phyloP scores from a whole-genome alignment of 2,888 invertebrate genomes.

The Meiosimyza decipiens region DNA sequence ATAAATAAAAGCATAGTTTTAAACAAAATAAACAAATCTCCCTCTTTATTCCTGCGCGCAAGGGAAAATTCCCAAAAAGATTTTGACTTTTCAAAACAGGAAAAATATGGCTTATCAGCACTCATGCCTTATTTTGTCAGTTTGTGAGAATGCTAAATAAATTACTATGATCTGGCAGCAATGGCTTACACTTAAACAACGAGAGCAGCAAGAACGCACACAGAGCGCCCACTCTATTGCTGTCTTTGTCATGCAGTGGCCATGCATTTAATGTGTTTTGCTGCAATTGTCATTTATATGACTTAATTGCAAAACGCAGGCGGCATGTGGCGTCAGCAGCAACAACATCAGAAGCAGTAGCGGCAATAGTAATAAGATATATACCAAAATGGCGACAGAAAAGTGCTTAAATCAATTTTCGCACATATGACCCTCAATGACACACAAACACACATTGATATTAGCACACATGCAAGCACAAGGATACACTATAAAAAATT shows the following conservation, averaged over 20 bases:
- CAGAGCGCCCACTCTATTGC: neutral
- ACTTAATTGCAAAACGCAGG: slow-evolving; percentile 36
- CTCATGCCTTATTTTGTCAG: too few relatives aligned
- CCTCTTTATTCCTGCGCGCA: too few relatives aligned
- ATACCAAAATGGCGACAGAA: slow-evolving; percentile 5
- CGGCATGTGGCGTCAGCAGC: slow-evolving; percentile 24
- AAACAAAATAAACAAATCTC: too few relatives aligned
- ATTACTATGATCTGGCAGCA: too few relatives aligned
- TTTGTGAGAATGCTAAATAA: too few relatives aligned
- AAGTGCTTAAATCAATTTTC: neutral
- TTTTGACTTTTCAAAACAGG: too few relatives aligned
- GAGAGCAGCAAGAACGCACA: too few relatives aligned
- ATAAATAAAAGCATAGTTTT: too few relatives aligned
- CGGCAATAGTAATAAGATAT: slow-evolving; percentile 10
- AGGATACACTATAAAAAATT: neutral
- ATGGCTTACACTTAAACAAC: too few relatives aligned
- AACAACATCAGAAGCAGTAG: slow-evolving; percentile 21
- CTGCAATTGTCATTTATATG: slow-evolving; percentile 39
- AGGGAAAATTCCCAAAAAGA: too few relatives aligned
- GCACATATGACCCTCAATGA: slow-evolving; percentile 34
- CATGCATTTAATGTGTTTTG: slow-evolving; percentile 34
- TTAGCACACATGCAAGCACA: slow-evolving; percentile 11
- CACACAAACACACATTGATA: slow-evolving; percentile 31
- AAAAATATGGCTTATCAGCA: too few relatives aligned
- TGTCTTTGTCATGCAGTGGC: slow-evolving; percentile 21